Evolutionary conservation across 1,140 invertebrate genomes (phyloP).

Genomic region (Manduca sexta): DNA sequence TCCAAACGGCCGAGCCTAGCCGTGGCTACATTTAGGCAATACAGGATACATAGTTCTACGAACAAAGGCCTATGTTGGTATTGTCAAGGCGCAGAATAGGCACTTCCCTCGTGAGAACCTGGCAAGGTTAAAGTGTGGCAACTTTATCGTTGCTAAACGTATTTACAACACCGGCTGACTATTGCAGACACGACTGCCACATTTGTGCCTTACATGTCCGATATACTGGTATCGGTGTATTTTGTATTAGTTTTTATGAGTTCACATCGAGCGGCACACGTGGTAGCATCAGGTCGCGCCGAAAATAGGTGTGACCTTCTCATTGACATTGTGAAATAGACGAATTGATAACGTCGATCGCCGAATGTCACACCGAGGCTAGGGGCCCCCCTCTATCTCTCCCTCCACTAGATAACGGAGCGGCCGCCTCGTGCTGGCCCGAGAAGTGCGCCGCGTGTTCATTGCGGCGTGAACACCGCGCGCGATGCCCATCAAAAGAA

Average conservation of each 20-base stretch:
- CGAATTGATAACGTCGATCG: conserved; percentile 67
- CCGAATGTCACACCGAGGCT: conserved; percentile 67
- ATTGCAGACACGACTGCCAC: conserved; percentile 61
- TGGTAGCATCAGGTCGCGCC: conserved; percentile 37
- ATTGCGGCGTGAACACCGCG: conserved; percentile 39
- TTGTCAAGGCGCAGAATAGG: conserved; percentile 71
- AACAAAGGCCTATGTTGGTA: conserved; percentile 68
- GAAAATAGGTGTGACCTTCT: conserved; percentile 69
- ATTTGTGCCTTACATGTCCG: conserved; percentile 29
- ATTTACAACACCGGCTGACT: conserved; percentile 60
- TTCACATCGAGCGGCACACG: conserved; percentile 21
- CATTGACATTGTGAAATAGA: conserved; percentile 74
- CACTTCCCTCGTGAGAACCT: conserved; percentile 70
- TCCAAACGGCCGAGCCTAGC: conserved; percentile 24
- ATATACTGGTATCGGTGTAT: neutral
- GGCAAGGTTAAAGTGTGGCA: conserved; percentile 69
- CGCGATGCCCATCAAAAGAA: conserved; percentile 4
- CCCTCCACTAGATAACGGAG: conserved; percentile 39
- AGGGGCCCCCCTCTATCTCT: conserved; percentile 44
- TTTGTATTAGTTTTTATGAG: conserved; percentile 4
- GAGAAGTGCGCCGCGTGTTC: conserved; percentile 34
- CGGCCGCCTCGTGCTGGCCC: conserved; percentile 25
- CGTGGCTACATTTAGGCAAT: conserved; percentile 45
- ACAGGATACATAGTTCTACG: conserved; percentile 57
- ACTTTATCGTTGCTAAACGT: conserved; percentile 70